Evolutionary conservation across 2,888 invertebrate species (phyloP).

Genomic region (Macaria liturata): DNA sequence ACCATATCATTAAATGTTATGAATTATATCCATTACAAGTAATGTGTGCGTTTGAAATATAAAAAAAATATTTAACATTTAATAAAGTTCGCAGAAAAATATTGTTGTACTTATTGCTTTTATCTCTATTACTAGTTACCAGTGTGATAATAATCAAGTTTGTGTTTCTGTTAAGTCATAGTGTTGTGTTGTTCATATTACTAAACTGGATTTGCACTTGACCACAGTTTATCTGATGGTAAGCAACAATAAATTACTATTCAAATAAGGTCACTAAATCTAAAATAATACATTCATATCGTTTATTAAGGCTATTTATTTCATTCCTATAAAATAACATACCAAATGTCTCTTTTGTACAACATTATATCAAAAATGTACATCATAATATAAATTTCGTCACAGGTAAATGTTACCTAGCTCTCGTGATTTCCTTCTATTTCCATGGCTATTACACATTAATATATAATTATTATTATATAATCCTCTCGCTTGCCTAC

Average conservation of each 20-base stretch:
- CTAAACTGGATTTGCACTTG: too few relatives aligned
- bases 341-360: constrained; percentile 85
- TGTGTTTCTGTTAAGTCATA: too few relatives aligned
- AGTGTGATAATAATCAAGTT: too few relatives aligned
- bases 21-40: constrained; percentile 51
- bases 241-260: background rate
- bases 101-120: background rate
- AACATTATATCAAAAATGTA: constrained; percentile 84
- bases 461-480: constrained; percentile 56
- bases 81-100: constrained; percentile 59
- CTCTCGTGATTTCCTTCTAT: constrained; percentile 61
- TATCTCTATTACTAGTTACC: background rate
- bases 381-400: constrained; percentile 83
- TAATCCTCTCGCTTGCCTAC: constrained; percentile 72
- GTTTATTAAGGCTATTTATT: constrained; percentile 84
- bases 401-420: constrained; percentile 82
- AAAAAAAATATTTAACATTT: constrained; percentile 54
- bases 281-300: constrained; percentile 48
- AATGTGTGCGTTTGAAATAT: constrained; percentile 54
- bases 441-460: constrained; percentile 68
- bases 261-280: background rate
- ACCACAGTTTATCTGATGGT: too few relatives aligned
- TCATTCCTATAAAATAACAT: constrained; percentile 85
- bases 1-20: constrained; percentile 60
- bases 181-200: too few relatives aligned